Evolutionary conservation across 2,888 invertebrate genomes (phyloP).

Genomic region (Fragum sueziense): DNA sequence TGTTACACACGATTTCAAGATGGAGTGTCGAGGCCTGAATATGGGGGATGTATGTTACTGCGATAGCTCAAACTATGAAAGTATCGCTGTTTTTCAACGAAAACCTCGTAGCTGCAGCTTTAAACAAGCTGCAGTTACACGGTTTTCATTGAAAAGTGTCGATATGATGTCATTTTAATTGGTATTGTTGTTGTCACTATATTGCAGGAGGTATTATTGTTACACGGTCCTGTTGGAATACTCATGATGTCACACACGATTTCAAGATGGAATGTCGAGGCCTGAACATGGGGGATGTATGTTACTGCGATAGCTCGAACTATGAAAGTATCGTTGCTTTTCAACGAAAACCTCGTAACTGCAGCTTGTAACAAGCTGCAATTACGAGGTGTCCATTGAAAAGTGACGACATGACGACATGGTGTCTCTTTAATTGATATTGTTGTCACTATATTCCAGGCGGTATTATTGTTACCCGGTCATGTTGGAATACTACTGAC

Average conservation of each 20-base stretch:
- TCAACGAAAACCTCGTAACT: too few relatives aligned
- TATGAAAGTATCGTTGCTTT: too few relatives aligned
- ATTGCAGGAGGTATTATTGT: conserved; percentile 36
- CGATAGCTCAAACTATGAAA: too few relatives aligned
- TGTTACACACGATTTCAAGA: conserved; percentile 3
- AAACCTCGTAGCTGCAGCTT: too few relatives aligned
- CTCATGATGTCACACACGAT: neutral
- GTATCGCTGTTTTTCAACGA: too few relatives aligned
- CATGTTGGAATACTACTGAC: conserved; percentile 33
- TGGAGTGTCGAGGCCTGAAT: conserved; percentile 18
- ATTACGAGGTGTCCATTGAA: too few relatives aligned
- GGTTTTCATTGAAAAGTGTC: too few relatives aligned
- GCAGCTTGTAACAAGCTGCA: too few relatives aligned
- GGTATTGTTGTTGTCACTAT: neutral
- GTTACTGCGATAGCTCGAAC: conserved; percentile 37
- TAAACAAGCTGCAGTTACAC: too few relatives aligned
- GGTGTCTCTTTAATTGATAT: too few relatives aligned
- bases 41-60: conserved; percentile 31
- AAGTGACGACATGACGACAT: too few relatives aligned
- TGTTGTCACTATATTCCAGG: conserved; percentile 24
- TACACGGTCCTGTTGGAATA: conserved; percentile 38
- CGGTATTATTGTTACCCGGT: conserved; percentile 36
- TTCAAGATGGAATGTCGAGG: conserved; percentile 16
- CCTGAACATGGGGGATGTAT: conserved; percentile 18
- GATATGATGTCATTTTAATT: too few relatives aligned